Conservation (phyloP, 1,140 invertebrate genomes). For the Dinoponera quadriceps region DNA sequence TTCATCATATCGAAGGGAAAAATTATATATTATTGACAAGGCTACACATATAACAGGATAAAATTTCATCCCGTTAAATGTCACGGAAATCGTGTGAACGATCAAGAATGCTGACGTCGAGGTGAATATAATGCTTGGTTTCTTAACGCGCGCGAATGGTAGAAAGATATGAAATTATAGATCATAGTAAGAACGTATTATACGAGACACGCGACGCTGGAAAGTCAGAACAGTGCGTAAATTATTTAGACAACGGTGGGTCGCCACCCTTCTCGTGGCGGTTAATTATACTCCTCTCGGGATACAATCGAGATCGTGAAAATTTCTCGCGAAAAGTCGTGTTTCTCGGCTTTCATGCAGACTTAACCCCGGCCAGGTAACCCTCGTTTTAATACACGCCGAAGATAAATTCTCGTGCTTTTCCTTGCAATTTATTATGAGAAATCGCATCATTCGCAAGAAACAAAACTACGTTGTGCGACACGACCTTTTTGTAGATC, state of each 20-base stretch:
- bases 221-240: conserved; percentile 64
- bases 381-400: conserved; percentile 27
- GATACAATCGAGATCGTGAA: conserved; percentile 67
- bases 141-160: conserved; percentile 34
- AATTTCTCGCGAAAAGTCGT: conserved; percentile 66
- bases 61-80: background rate
- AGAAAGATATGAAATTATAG: background rate
- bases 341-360: conserved; percentile 17
- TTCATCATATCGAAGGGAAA: no score
- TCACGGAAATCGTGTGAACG: background rate
- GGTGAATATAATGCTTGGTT: background rate
- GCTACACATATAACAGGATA: no score
- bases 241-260: conserved; percentile 70
- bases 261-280: conserved; percentile 59
- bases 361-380: conserved; percentile 39
- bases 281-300: conserved; percentile 73
- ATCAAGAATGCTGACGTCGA: background rate
- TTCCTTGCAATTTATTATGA: conserved; percentile 26
- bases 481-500: background rate
- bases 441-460: background rate
- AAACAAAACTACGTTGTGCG: background rate
- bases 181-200: conserved; percentile 48
- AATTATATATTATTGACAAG: no score
- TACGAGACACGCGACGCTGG: conserved; percentile 48
- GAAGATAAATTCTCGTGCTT: conserved; percentile 29